phyloP scores from a whole-genome alignment of 1,140 invertebrate genomes.

The Lordiphosa clarofinis region DNA sequence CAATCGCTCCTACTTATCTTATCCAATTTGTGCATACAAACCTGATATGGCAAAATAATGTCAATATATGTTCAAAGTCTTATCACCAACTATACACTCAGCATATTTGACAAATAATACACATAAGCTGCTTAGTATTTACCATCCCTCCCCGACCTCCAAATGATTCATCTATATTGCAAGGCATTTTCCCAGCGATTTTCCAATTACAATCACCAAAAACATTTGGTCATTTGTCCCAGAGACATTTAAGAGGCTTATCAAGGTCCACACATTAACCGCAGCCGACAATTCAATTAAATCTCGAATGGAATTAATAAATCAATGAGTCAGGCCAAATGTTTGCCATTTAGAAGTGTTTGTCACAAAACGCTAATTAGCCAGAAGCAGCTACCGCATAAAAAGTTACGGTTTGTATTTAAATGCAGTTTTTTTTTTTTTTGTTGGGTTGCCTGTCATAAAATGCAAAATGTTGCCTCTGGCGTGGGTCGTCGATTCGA shows the following conservation, averaged over 20 bases:
- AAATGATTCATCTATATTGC: background rate
- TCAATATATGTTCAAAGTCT: slow-evolving; percentile 7
- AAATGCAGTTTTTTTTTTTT: slow-evolving; percentile 2
- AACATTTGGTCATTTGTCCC: slow-evolving; percentile 1
- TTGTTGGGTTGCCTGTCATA: slow-evolving; percentile 44
- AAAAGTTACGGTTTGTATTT: slow-evolving; percentile 13
- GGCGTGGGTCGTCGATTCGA: slow-evolving; percentile 61
- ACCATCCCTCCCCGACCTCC: background rate
- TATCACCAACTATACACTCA: background rate
- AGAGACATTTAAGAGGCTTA: slow-evolving; percentile 9
- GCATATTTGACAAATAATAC: background rate
- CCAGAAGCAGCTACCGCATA: slow-evolving; percentile 47
- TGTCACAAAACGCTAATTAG: slow-evolving; percentile 67
- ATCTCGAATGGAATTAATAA: slow-evolving; percentile 58
- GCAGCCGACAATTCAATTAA: slow-evolving; percentile 46
- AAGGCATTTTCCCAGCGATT: slow-evolving; percentile 7
- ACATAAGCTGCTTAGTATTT: slow-evolving; percentile 7
- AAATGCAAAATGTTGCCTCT: slow-evolving; percentile 55
- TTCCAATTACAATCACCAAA: background rate
- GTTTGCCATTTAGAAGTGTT: slow-evolving; percentile 60
- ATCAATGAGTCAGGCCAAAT: slow-evolving; percentile 45
- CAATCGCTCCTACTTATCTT: slow-evolving; percentile 3
- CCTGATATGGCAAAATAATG: background rate
- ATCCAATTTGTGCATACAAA: background rate
- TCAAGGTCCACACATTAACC: slow-evolving; percentile 18